Evolutionary conservation across 2,113 vertebrate species (phyloP).

Genomic region (Hydrochoerus hydrochaeris): DNA sequence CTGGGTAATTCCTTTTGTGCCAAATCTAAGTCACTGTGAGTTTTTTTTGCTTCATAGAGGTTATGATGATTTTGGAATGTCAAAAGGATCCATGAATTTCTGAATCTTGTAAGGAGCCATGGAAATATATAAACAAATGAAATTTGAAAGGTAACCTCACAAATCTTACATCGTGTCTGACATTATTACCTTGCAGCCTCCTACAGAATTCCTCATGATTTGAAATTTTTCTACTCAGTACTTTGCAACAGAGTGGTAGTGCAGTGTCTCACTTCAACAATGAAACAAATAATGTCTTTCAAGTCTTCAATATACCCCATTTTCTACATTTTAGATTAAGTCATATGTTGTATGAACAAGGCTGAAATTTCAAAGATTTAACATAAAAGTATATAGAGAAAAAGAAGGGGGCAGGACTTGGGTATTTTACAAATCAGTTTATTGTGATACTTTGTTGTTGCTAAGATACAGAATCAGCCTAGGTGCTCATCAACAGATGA

Average conservation of each 20-base stretch:
- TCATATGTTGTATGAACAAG: background rate
- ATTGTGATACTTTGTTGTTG: background rate
- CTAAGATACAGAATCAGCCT: background rate
- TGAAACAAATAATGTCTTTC: background rate
- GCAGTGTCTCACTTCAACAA: background rate
- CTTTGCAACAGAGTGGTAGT: background rate
- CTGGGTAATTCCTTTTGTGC: background rate
- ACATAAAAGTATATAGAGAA: background rate
- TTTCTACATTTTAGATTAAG: slow-evolving; percentile 20
- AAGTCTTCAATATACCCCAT: background rate
- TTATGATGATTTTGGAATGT: background rate
- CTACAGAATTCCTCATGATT: slow-evolving; percentile 10
- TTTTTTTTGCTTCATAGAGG: background rate
- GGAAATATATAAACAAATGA: background rate
- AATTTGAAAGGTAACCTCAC: background rate
- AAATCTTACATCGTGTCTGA: background rate
- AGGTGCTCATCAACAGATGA: background rate
- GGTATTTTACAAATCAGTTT: background rate
- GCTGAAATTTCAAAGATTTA: slow-evolving; percentile 2
- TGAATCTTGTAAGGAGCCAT: background rate
- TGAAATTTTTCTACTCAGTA: background rate
- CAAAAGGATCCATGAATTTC: slow-evolving; percentile 26
- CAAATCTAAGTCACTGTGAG: background rate
- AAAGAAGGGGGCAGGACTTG: slow-evolving; percentile 9
- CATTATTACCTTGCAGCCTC: background rate